These are phyloP conservation scores for Orthosia gracilis DNA, from an alignment of 2,888 invertebrate genomes.

Conservation along the genomic window DNA sequence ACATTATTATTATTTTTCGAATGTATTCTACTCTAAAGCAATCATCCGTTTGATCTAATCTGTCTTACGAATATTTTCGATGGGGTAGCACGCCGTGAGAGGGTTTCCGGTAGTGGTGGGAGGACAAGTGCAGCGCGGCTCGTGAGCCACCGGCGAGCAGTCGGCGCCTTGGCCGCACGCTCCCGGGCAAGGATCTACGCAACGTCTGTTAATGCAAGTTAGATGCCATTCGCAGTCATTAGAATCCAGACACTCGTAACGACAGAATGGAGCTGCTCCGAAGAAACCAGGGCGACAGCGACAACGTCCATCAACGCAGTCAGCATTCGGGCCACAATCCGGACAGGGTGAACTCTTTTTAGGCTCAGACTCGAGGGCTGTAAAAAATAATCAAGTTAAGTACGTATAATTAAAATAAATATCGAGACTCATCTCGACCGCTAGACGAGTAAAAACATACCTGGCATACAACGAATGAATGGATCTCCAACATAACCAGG, in stretches of 20 bases:
- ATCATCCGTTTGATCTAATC: constrained; percentile 82
- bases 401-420: constrained; percentile 1
- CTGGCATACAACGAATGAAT: constrained; percentile 92
- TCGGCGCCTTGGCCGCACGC: constrained; percentile 94
- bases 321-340: constrained; percentile 95
- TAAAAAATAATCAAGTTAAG: constrained; percentile 54
- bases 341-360: constrained; percentile 91
- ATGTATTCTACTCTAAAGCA: constrained; percentile 71
- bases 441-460: constrained; percentile 81
- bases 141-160: constrained; percentile 93
- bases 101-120: constrained; percentile 94
- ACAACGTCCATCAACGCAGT: constrained; percentile 93
- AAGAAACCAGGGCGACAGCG: constrained; percentile 93
- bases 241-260: constrained; percentile 94
- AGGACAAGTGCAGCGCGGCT: constrained; percentile 93
- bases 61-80: constrained; percentile 88
- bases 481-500: constrained; percentile 94
- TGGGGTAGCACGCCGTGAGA: constrained; percentile 92
- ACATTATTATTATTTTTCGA: constrained; percentile 36
- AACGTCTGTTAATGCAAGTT: constrained; percentile 94
- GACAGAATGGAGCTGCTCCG: constrained; percentile 94
- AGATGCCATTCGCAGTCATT: constrained; percentile 93
- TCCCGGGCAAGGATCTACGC: constrained; percentile 94
- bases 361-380: constrained; percentile 78
- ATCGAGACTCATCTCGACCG: neutral